These are phyloP conservation scores for Protodeltote pygarga DNA, from an alignment of 2,888 invertebrate species.

Conservation along the genomic window DNA sequence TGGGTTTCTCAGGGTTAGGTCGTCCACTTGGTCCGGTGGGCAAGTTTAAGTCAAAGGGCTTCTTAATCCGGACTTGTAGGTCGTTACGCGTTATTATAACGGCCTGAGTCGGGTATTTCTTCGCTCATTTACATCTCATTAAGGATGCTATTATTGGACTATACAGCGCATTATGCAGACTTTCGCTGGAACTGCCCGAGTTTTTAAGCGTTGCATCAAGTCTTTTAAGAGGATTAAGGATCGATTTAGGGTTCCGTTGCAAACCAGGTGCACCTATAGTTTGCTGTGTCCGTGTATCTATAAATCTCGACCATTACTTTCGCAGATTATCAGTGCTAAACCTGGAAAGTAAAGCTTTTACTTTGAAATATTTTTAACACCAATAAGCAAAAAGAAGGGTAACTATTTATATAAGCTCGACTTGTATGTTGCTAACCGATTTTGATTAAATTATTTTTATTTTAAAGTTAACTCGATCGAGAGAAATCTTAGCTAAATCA, in stretches of 20 bases:
- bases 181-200: constrained; percentile 47
- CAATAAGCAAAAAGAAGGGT: too few relatives aligned
- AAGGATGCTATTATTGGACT: constrained; percentile 82
- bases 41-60: constrained; percentile 86
- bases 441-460: too few relatives aligned
- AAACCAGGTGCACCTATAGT: too few relatives aligned
- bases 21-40: constrained; percentile 71
- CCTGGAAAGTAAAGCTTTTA: too few relatives aligned
- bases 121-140: constrained; percentile 88
- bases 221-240: constrained; percentile 38
- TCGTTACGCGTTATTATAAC: constrained; percentile 88
- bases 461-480: too few relatives aligned
- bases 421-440: too few relatives aligned
- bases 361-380: too few relatives aligned
- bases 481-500: too few relatives aligned
- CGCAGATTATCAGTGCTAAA: too few relatives aligned
- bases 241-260: constrained; percentile 3
- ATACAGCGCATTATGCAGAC: constrained; percentile 63
- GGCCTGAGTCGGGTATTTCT: constrained; percentile 81
- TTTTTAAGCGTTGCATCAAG: constrained; percentile 49
- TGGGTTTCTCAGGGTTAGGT: constrained; percentile 51
- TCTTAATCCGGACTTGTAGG: constrained; percentile 87
- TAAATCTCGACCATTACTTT: too few relatives aligned
- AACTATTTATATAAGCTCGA: too few relatives aligned
- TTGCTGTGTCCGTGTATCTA: too few relatives aligned